A percentile compares a stretch with the other conserved stretches of the same genome.
phyloP scores from a whole-genome alignment of 2,113 vertebrate genomes.

The Potamarius usumacintae region DNA sequence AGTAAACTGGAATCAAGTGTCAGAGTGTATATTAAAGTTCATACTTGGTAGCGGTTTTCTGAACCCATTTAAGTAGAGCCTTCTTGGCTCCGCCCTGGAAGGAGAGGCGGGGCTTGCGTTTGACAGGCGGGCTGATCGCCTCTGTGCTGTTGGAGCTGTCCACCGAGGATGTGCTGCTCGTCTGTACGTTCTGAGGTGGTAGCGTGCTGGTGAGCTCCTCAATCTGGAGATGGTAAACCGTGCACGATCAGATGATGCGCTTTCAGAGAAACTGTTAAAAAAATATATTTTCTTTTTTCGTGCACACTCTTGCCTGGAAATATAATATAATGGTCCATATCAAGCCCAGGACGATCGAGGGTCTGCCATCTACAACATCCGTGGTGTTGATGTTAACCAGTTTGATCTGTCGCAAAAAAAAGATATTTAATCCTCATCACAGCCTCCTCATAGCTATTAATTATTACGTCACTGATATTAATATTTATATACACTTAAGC shows the following conservation, averaged over 20 bases:
- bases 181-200: slow-evolving; percentile 81
- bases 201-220: slow-evolving; percentile 94
- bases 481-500: slow-evolving; percentile 2
- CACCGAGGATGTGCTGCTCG: slow-evolving; percentile 87
- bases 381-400: slow-evolving; percentile 98
- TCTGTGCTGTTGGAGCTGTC: slow-evolving; percentile 88
- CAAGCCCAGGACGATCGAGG: slow-evolving; percentile 92
- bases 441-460: background rate
- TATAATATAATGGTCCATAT: slow-evolving; percentile 98
- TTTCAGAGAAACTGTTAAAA: background rate
- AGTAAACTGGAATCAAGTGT: background rate
- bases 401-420: slow-evolving; percentile 82
- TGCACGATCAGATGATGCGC: background rate
- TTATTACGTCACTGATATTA: background rate
- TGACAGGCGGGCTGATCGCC: slow-evolving; percentile 87
- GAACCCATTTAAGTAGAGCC: slow-evolving; percentile 92
- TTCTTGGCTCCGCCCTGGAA: slow-evolving; percentile 88
- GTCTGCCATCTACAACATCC: slow-evolving; percentile 93
- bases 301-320: slow-evolving; percentile 83
- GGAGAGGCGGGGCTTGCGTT: slow-evolving; percentile 84
- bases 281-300: too few relatives aligned
- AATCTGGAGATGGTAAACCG: slow-evolving; percentile 74
- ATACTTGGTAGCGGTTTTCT: slow-evolving; percentile 90
- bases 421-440: background rate
- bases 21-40: slow-evolving; percentile 35